These are phyloP conservation scores for Tachycineta bicolor DNA, from an alignment of 2,113 vertebrate species.

Conservation along the genomic window DNA sequence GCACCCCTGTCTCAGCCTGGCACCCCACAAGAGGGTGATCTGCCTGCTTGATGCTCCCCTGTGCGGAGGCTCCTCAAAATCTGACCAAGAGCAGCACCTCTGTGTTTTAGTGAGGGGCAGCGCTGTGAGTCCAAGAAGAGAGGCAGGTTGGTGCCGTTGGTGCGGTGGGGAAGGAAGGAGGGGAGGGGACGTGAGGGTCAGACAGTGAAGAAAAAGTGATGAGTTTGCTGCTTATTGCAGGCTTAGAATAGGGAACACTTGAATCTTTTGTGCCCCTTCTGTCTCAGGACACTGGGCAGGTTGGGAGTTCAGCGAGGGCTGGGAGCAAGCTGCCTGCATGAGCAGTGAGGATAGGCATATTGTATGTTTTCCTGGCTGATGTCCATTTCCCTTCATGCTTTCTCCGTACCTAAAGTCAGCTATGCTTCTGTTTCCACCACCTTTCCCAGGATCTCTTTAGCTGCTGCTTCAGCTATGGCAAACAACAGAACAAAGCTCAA, in stretches of 20 bases:
- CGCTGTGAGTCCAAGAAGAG: background rate
- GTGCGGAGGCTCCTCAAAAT: background rate
- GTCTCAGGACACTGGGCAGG: fast-evolving
- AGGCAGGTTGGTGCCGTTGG: fast-evolving
- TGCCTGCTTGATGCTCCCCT: background rate
- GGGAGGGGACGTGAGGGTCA: fast-evolving
- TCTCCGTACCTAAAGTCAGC: background rate
- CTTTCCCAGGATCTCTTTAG: background rate
- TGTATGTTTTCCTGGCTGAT: background rate
- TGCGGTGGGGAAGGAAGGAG: background rate
- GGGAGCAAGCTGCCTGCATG: background rate
- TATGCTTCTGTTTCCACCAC: background rate
- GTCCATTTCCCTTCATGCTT: background rate
- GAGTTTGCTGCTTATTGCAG: background rate
- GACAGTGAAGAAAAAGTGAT: background rate
- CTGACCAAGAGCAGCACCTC: background rate
- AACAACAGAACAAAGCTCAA: background rate
- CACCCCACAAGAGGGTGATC: background rate
- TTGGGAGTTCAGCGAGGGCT: fast-evolving
- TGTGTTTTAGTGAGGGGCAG: fast-evolving
- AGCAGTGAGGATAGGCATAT: background rate
- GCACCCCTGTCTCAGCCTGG: too few relatives aligned
- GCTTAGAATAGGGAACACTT: background rate
- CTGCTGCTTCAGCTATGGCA: background rate
- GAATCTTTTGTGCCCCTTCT: background rate